These are phyloP conservation scores for Seriola rivoliana DNA, from an alignment of 2,113 vertebrate genomes.

Conservation along the genomic window DNA sequence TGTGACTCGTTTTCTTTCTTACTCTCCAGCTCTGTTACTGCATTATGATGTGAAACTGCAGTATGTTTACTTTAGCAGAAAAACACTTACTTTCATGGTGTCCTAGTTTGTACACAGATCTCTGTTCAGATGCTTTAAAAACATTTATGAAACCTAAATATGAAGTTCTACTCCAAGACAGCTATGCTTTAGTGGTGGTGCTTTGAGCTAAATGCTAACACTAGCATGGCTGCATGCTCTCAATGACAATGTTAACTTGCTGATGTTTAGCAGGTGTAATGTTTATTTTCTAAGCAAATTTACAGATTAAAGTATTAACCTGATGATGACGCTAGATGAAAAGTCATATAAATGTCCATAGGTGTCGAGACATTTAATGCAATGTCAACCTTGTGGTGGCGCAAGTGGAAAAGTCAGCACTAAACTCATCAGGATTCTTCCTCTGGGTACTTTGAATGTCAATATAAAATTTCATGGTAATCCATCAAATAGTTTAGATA, in stretches of 20 bases:
- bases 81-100: background rate
- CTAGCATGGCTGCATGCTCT: background rate
- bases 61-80: background rate
- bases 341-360: background rate
- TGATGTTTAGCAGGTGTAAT: background rate
- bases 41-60: conserved; percentile 19
- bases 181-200: background rate
- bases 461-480: background rate
- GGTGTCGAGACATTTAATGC: background rate
- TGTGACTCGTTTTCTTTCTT: conserved; percentile 41
- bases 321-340: rapidly evolving
- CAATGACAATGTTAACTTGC: background rate
- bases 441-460: background rate
- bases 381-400: background rate
- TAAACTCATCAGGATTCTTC: background rate
- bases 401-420: background rate
- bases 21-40: conserved; percentile 7
- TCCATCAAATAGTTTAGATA: background rate
- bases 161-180: background rate
- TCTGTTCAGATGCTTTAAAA: background rate
- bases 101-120: background rate
- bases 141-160: background rate
- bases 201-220: background rate
- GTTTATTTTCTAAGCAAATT: no score
- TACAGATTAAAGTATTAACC: background rate